Conservation (phyloP, 2,888 invertebrate species). For the Napeogenes sylphis region DNA sequence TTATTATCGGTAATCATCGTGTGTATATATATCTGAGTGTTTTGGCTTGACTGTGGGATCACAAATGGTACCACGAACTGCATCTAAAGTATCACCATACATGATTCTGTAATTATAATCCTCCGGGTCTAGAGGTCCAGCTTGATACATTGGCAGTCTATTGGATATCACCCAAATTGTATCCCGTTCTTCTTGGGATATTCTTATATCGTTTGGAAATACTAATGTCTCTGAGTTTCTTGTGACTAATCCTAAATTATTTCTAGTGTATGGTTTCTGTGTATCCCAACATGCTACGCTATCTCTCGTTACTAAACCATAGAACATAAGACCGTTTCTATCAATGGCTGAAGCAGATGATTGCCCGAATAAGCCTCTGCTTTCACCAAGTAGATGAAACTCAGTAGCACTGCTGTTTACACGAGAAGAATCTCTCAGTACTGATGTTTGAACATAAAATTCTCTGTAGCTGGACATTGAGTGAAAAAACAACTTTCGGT, state of each 20-base stretch:
- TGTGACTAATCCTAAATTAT: conserved; percentile 80
- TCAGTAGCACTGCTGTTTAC: conserved; percentile 53
- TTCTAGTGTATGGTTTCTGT: conserved; percentile 80
- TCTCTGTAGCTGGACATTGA: conserved; percentile 89
- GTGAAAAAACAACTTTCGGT: conserved; percentile 85
- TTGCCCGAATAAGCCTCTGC: conserved; percentile 81
- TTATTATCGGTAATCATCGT: not conserved
- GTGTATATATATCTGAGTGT: not conserved
- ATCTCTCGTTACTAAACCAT: conserved; percentile 86
- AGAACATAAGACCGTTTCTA: conserved; percentile 85
- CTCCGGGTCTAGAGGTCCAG: conserved; percentile 77
- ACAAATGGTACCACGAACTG: conserved; percentile 82
- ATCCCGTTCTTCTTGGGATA: conserved; percentile 83
- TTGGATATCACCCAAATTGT: conserved; percentile 88
- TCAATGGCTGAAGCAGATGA: conserved; percentile 86
- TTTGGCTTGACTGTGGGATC: conserved; percentile 70
- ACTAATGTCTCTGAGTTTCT: conserved; percentile 80
- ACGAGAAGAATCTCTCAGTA: conserved; percentile 78
- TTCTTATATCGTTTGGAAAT: conserved; percentile 89
- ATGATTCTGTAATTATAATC: conserved; percentile 86
- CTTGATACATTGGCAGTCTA: conserved; percentile 84
- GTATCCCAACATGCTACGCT: conserved; percentile 90
- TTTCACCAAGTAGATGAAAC: conserved; percentile 62
- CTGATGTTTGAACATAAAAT: conserved; percentile 83
- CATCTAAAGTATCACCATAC: conserved; percentile 80